A percentile compares a stretch with the other conserved stretches of the same genome.
Evolutionary conservation across 2,113 vertebrate species (phyloP).

Genomic region (Crypturellus undulatus): DNA sequence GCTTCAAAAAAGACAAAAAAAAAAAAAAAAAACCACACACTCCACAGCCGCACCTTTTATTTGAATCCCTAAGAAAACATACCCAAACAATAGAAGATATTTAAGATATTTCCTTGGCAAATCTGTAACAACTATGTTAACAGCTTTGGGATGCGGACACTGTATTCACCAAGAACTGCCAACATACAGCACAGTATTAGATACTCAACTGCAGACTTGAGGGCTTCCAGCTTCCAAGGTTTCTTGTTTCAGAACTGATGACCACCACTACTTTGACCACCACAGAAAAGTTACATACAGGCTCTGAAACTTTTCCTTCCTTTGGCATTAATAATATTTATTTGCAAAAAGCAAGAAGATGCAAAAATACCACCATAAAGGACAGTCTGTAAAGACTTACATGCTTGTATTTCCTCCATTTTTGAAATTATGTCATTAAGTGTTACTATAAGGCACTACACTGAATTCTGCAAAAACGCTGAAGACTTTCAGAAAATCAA

Average conservation of each 20-base stretch:
- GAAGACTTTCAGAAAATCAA: neutral
- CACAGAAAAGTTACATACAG: neutral
- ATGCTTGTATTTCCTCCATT: neutral
- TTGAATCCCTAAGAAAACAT: neutral
- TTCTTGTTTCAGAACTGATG: neutral
- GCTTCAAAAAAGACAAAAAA: neutral
- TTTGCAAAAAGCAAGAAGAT: neutral
- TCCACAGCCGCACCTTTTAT: neutral
- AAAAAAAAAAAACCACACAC: neutral
- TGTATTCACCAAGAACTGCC: neutral
- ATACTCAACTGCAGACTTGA: neutral
- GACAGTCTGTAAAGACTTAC: neutral
- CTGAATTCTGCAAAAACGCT: neutral
- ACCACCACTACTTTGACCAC: neutral
- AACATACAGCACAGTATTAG: neutral
- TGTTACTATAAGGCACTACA: neutral
- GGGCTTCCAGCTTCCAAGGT: neutral
- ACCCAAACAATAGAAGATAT: neutral
- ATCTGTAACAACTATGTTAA: neutral
- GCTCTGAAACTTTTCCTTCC: neutral
- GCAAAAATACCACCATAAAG: neutral
- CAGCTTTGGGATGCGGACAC: neutral
- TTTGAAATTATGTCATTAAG: fast-evolving
- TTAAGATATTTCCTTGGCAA: neutral
- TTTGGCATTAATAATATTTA: neutral